Percentiles rank a stretch among this genome's conserved stretches.
phyloP scores from a whole-genome alignment of 2,113 vertebrate genomes.

The Athene noctua region DNA sequence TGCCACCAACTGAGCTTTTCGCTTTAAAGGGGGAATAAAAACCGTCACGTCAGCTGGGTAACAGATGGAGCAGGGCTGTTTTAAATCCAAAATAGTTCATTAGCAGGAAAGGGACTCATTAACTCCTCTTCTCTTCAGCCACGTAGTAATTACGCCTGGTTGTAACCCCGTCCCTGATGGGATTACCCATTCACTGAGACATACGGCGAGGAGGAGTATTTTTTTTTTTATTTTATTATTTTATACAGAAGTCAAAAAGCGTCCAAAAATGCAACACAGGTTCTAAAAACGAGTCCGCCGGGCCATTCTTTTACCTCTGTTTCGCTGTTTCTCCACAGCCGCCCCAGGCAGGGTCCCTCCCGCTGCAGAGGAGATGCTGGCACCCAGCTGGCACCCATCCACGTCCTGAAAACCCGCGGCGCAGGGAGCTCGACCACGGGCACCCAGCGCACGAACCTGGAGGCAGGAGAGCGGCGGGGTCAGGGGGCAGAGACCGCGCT shows the following conservation, averaged over 20 bases:
- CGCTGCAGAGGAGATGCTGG: background rate
- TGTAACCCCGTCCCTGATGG: fast-evolving
- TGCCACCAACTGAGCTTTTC: fast-evolving
- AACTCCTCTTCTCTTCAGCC: too few species aligned
- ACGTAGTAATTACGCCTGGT: fast-evolving
- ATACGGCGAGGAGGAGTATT: too few species aligned
- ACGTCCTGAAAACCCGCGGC: fast-evolving
- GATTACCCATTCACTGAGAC: fast-evolving
- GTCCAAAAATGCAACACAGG: background rate
- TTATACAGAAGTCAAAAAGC: background rate
- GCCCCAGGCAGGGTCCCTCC: too few species aligned
- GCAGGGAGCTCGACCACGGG: fast-evolving
- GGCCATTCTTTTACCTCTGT: fast-evolving
- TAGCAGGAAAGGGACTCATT: fast-evolving
- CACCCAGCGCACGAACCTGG: fast-evolving
- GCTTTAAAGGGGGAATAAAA: too few species aligned
- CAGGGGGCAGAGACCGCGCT: fast-evolving
- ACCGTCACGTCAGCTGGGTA: fast-evolving
- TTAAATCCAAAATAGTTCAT: too few species aligned
- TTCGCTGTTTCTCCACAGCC: background rate
- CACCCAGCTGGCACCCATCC: background rate
- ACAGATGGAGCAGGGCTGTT: fast-evolving
- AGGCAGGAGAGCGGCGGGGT: too few species aligned
- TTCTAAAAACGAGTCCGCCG: fast-evolving
- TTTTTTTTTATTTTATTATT: too few species aligned